These are phyloP conservation scores for Omphaloscelis lunosa DNA, from an alignment of 2,888 invertebrate genomes.

Conservation along the genomic window DNA sequence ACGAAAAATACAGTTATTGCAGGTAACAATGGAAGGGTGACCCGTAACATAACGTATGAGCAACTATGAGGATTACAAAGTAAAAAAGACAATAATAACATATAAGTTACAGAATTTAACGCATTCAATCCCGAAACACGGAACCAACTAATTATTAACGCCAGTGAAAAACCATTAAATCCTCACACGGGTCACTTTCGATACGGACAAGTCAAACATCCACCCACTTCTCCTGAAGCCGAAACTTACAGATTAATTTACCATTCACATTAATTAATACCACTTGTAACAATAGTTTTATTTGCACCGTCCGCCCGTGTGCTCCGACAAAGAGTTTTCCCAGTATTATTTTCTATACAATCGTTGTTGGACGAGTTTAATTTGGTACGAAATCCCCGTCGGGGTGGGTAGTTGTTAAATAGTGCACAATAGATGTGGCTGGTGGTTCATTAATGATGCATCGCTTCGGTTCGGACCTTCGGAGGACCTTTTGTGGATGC, in stretches of 20 bases:
- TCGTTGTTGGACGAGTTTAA: slow-evolving; percentile 80
- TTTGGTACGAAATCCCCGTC: slow-evolving; percentile 77
- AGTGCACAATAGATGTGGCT: slow-evolving; percentile 88
- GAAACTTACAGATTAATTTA: slow-evolving; percentile 77
- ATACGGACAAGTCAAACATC: slow-evolving; percentile 63
- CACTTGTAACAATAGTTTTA: slow-evolving; percentile 84
- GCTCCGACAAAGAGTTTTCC: slow-evolving; percentile 81
- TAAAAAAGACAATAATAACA: neutral
- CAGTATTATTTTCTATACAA: slow-evolving; percentile 85
- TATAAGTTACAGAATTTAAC: neutral
- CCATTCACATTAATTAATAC: slow-evolving; percentile 85
- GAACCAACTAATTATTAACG: slow-evolving; percentile 27
- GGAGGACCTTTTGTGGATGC: slow-evolving; percentile 79
- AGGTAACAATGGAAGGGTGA: neutral
- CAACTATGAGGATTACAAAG: neutral
- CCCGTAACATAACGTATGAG: neutral
- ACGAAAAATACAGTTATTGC: neutral
- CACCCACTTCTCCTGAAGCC: slow-evolving; percentile 64
- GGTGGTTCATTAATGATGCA: slow-evolving; percentile 86
- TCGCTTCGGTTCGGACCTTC: slow-evolving; percentile 82
- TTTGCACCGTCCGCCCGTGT: slow-evolving; percentile 78
- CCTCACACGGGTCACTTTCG: slow-evolving; percentile 53
- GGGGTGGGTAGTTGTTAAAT: slow-evolving; percentile 85
- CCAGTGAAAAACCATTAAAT: slow-evolving; percentile 34
- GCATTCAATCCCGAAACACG: neutral